Evolutionary conservation across 2,888 invertebrate species (phyloP).

Genomic region (Synanthedon myopaeformis): DNA sequence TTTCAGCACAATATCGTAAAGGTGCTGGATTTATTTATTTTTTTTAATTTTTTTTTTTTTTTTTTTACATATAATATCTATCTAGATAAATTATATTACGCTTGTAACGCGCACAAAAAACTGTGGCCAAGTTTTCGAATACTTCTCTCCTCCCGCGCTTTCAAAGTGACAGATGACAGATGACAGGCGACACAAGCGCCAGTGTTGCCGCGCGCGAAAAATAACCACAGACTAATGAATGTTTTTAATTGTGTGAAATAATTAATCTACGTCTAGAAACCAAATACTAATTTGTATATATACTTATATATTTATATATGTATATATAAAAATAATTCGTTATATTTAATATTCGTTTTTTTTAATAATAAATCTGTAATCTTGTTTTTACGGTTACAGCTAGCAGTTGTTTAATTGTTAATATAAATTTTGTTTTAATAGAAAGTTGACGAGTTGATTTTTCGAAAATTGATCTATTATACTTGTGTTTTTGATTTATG

Average conservation of each 20-base stretch:
- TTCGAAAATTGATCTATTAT: too few relatives aligned
- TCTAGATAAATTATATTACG: too few relatives aligned
- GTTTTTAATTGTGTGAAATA: neutral
- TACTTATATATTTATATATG: neutral
- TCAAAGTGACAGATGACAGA: neutral
- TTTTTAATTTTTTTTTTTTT: too few relatives aligned
- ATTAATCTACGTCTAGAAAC: constrained; percentile 29
- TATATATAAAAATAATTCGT: neutral
- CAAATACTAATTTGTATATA: constrained; percentile 57
- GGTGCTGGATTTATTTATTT: too few relatives aligned
- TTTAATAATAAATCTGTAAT: neutral
- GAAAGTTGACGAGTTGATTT: neutral
- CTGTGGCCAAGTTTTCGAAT: too few relatives aligned
- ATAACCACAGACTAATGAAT: neutral
- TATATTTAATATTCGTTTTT: neutral
- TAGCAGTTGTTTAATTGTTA: neutral
- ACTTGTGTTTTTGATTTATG: neutral
- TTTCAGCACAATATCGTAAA: constrained; percentile 1
- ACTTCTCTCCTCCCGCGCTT: neutral
- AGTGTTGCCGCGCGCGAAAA: neutral
- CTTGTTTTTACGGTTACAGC: neutral
- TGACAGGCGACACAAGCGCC: neutral
- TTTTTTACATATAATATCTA: neutral
- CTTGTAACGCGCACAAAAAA: too few relatives aligned
- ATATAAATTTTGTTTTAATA: neutral